Conservation (phyloP, 2,888 invertebrate species). For the Tetragonula carbonaria region DNA sequence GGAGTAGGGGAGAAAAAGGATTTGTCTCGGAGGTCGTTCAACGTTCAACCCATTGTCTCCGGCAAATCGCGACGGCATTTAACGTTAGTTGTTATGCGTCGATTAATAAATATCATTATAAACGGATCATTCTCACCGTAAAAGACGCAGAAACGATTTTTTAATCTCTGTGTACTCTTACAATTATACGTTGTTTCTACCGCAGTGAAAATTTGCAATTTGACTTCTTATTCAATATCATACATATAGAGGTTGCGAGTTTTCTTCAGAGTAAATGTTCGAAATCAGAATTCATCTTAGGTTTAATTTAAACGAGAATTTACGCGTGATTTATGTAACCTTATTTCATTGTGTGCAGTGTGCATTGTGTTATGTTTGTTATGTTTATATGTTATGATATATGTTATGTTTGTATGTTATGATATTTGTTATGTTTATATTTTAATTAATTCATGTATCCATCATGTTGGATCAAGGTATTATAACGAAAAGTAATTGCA, state of each 20-base stretch:
- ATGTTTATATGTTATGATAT: too few species aligned
- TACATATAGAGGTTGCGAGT: neutral
- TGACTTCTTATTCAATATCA: neutral
- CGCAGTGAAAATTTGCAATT: neutral
- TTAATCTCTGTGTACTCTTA: neutral
- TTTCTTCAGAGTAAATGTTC: conserved; percentile 11
- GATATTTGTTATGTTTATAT: too few species aligned
- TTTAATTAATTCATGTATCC: too few species aligned
- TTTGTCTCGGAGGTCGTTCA: conserved; percentile 24
- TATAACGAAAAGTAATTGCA: too few species aligned
- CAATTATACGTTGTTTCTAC: too few species aligned
- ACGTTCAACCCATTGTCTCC: conserved; percentile 30
- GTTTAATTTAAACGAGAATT: neutral
- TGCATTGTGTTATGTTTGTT: too few species aligned
- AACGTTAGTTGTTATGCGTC: conserved; percentile 27
- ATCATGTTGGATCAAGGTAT: too few species aligned
- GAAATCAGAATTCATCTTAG: neutral
- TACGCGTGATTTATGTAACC: neutral
- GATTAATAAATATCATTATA: conserved; percentile 32
- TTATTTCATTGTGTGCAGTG: too few species aligned
- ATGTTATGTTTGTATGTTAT: too few species aligned
- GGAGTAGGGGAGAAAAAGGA: conserved; percentile 1
- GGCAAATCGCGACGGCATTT: conserved; percentile 20
- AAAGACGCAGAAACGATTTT: neutral
- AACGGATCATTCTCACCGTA: neutral